Percentiles rank a stretch among this genome's conserved stretches.
Evolutionary conservation across 1,140 invertebrate species (phyloP).

Genomic region (Aphelenchoides besseyi): DNA sequence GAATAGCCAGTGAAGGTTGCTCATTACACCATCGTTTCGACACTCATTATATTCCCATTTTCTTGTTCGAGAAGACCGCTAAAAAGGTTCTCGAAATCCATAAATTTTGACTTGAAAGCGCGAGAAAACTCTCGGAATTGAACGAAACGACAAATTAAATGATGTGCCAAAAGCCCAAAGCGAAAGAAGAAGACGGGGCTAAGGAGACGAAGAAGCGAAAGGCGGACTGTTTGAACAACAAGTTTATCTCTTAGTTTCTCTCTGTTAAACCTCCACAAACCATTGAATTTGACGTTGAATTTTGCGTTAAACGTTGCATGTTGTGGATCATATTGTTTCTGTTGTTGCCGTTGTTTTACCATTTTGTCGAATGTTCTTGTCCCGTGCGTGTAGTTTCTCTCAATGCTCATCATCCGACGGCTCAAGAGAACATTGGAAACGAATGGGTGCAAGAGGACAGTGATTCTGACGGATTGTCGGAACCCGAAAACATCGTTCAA

Average conservation of each 20-base stretch:
- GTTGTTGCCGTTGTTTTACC: no score
- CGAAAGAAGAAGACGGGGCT: background rate
- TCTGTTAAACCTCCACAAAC: background rate
- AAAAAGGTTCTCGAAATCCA: no score
- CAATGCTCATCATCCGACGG: background rate
- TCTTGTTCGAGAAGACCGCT: no score
- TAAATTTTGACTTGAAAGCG: no score
- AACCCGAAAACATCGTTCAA: background rate
- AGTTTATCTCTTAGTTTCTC: no score
- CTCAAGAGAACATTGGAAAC: background rate
- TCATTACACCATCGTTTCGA: no score
- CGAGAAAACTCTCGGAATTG: no score
- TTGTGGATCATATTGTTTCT: conserved; percentile 19
- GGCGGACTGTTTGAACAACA: background rate
- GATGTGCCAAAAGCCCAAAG: no score
- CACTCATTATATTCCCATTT: no score
- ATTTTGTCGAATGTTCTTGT: conserved; percentile 1
- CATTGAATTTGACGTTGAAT: background rate
- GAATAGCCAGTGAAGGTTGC: no score
- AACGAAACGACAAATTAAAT: conserved; percentile 2
- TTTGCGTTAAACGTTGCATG: background rate
- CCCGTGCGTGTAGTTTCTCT: conserved; percentile 11
- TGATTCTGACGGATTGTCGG: background rate
- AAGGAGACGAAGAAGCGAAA: background rate
- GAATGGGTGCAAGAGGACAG: background rate